These are phyloP conservation scores for Acrocephalus arundinaceus DNA, from an alignment of 2,113 vertebrate genomes.

Conservation along the genomic window DNA sequence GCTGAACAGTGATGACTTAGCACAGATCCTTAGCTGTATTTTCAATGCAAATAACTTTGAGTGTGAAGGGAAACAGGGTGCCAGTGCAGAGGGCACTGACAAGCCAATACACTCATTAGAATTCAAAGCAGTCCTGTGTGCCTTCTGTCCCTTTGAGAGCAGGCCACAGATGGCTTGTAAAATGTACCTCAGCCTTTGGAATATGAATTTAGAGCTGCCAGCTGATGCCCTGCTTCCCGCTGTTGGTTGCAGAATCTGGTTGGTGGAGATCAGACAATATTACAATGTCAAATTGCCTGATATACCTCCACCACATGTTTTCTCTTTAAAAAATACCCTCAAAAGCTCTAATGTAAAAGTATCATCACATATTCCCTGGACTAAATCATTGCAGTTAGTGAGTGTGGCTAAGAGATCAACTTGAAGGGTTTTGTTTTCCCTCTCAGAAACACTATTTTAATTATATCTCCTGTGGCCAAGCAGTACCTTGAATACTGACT, in stretches of 20 bases:
- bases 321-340: neutral
- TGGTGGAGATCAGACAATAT: conserved; percentile 7
- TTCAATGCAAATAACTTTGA: neutral
- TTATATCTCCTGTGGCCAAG: neutral
- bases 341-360: neutral
- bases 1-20: neutral
- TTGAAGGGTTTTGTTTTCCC: neutral
- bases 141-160: neutral
- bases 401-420: neutral
- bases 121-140: conserved; percentile 41
- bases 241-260: neutral
- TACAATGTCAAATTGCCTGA: neutral
- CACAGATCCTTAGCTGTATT: neutral
- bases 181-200: neutral
- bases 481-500: neutral
- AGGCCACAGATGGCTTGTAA: conserved; percentile 52
- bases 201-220: conserved; percentile 19
- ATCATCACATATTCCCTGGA: neutral
- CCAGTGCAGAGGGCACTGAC: neutral
- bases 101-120: conserved; percentile 37
- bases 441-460: conserved; percentile 5
- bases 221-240: neutral
- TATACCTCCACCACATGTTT: neutral
- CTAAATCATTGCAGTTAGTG: neutral
- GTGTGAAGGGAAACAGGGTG: neutral